A percentile compares a stretch with the other conserved stretches of the same genome.
These are phyloP conservation scores for Microtus ochrogaster DNA, from an alignment of 2,113 vertebrate species.

Conservation along the genomic window DNA sequence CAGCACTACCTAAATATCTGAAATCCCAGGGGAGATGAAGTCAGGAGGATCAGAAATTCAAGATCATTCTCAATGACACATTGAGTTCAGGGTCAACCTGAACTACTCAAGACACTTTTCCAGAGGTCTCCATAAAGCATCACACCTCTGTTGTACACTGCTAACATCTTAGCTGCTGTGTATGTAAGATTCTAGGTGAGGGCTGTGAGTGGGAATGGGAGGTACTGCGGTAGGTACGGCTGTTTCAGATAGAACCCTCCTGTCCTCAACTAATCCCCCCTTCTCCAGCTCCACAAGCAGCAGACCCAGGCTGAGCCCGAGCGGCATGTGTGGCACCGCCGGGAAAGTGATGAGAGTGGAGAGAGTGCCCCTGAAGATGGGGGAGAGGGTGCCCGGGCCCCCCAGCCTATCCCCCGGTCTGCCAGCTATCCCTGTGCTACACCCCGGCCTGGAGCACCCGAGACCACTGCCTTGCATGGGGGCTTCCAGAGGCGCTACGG, in stretches of 20 bases:
- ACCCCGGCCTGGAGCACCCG: slow-evolving; percentile 83
- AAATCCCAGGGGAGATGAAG: neutral
- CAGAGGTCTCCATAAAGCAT: neutral
- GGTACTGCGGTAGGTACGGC: neutral
- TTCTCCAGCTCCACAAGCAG: slow-evolving; percentile 95
- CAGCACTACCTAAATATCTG: neutral
- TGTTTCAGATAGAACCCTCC: slow-evolving; percentile 19
- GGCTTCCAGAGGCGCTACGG: slow-evolving; percentile 88
- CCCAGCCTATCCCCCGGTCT: slow-evolving; percentile 90
- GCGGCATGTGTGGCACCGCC: slow-evolving; percentile 96
- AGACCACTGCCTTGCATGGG: slow-evolving; percentile 86
- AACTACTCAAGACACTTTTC: neutral
- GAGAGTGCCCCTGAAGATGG: slow-evolving; percentile 93
- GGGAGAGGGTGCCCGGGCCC: slow-evolving; percentile 81
- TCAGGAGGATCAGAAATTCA: neutral
- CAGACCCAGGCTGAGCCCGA: slow-evolving; percentile 93
- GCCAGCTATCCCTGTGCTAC: slow-evolving; percentile 94
- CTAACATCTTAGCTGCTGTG: neutral
- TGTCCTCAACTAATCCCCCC: slow-evolving; percentile 2
- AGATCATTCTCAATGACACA: neutral
- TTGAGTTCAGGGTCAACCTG: neutral
- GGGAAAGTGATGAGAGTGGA: slow-evolving; percentile 96
- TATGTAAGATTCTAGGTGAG: neutral
- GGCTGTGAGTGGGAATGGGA: neutral
- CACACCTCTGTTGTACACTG: neutral